Evolutionary conservation across 35 echinoderm and acorn worm species (phyloP).

Genomic region (Amphiura filiformis): DNA sequence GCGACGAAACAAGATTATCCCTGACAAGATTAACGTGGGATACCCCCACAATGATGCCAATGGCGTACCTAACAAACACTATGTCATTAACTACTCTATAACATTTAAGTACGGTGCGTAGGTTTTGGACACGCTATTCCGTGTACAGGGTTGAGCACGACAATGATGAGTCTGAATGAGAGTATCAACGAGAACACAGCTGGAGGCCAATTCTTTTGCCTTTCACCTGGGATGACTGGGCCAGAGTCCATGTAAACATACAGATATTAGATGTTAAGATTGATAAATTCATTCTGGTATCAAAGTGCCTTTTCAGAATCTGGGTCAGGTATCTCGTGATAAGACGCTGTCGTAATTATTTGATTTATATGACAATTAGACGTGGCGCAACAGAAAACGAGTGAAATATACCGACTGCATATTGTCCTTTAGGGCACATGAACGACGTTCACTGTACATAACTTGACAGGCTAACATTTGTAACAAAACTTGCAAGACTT

Average conservation of each 20-base stretch:
- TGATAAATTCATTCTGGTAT: neutral
- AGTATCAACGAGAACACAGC: neutral
- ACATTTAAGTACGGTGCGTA: neutral
- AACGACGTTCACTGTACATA: too few relatives aligned
- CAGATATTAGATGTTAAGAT: neutral
- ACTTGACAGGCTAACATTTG: too few relatives aligned
- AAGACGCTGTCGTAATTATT: neutral
- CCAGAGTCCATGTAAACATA: neutral
- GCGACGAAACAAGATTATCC: neutral
- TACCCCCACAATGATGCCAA: neutral
- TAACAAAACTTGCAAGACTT: neutral
- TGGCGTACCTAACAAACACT: neutral
- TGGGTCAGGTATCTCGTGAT: neutral
- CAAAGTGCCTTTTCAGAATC: neutral
- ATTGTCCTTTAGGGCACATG: too few relatives aligned
- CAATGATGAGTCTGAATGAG: neutral
- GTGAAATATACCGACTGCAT: neutral
- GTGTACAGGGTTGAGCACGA: neutral
- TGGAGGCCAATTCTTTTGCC: neutral
- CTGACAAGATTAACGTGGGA: neutral
- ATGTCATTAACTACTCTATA: neutral
- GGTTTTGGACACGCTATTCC: neutral
- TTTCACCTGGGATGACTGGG: neutral
- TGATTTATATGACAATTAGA: neutral
- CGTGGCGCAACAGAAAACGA: neutral